Percentiles rank a stretch among this genome's conserved stretches.
phyloP scores from a whole-genome alignment of 2,797 vertebrate species.

The Aphelocoma californica region DNA sequence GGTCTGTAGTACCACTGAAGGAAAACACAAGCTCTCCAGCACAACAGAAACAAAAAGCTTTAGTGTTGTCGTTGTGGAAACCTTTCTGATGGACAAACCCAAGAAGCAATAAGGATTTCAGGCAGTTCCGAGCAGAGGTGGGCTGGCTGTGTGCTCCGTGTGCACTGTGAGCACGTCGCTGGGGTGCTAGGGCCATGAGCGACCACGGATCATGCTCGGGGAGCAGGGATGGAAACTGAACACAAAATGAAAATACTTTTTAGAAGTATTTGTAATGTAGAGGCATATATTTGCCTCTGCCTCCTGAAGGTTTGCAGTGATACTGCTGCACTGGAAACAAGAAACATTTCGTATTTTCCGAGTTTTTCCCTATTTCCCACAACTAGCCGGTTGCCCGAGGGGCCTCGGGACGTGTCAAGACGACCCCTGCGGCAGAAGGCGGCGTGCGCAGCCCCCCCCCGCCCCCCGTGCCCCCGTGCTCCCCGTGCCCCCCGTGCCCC shows the following conservation, averaged over 20 bases:
- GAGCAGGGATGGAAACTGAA: rapidly evolving
- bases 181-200: neutral
- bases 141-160: neutral
- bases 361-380: rapidly evolving
- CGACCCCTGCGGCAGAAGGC: too few relatives aligned
- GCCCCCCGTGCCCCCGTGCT: too few relatives aligned
- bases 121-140: neutral
- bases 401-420: too few relatives aligned
- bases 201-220: too few relatives aligned
- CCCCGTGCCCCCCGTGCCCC: too few relatives aligned
- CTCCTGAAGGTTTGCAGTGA: neutral
- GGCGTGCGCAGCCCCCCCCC: too few relatives aligned
- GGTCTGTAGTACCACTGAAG: neutral
- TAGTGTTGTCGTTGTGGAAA: neutral
- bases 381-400: too few relatives aligned
- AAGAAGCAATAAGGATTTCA: neutral
- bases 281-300: neutral
- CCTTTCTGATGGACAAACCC: neutral
- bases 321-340: neutral
- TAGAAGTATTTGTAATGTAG: neutral
- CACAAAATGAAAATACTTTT: too few relatives aligned
- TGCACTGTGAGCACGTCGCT: rapidly evolving
- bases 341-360: neutral
- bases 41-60: neutral
- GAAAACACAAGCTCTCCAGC: neutral